Evolutionary conservation across 1,140 invertebrate species (phyloP).

Genomic region (Anastatus disparis): DNA sequence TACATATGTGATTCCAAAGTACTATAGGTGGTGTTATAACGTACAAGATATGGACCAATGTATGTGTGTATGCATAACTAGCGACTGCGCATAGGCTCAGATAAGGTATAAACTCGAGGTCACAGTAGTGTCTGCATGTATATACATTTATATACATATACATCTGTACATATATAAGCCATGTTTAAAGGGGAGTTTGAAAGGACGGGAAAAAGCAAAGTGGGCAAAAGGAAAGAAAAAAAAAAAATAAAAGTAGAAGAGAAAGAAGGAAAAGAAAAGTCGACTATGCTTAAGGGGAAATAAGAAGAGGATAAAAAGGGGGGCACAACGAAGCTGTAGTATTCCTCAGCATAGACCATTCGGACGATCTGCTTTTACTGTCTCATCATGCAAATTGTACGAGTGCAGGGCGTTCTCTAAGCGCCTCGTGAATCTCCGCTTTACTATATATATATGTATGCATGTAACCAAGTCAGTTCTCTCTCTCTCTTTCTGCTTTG

Average conservation of each 20-base stretch:
- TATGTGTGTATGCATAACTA: too few relatives aligned
- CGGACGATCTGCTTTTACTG: conserved; percentile 45
- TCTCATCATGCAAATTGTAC: conserved; percentile 54
- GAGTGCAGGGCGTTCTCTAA: conserved; percentile 41
- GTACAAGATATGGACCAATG: neutral
- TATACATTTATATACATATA: too few relatives aligned
- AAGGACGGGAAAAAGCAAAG: conserved; percentile 17
- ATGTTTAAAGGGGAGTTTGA: too few relatives aligned
- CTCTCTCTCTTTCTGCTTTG: neutral
- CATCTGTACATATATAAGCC: too few relatives aligned
- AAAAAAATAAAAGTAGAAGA: neutral
- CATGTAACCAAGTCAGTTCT: conserved; percentile 12
- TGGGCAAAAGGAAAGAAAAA: neutral
- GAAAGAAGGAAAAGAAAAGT: neutral
- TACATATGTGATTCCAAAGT: too few relatives aligned
- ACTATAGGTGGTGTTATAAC: too few relatives aligned
- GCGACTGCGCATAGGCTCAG: too few relatives aligned
- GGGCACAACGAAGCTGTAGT: neutral
- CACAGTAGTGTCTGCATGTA: too few relatives aligned
- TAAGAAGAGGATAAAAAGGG: too few relatives aligned
- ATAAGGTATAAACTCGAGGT: too few relatives aligned
- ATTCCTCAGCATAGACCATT: conserved; percentile 13
- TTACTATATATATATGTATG: too few relatives aligned
- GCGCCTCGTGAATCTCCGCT: conserved; percentile 24
- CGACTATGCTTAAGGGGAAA: too few relatives aligned